A percentile compares a stretch with the other conserved stretches of the same genome.
Conservation (phyloP, 2,113 vertebrate species). For the Neogale vison region DNA sequence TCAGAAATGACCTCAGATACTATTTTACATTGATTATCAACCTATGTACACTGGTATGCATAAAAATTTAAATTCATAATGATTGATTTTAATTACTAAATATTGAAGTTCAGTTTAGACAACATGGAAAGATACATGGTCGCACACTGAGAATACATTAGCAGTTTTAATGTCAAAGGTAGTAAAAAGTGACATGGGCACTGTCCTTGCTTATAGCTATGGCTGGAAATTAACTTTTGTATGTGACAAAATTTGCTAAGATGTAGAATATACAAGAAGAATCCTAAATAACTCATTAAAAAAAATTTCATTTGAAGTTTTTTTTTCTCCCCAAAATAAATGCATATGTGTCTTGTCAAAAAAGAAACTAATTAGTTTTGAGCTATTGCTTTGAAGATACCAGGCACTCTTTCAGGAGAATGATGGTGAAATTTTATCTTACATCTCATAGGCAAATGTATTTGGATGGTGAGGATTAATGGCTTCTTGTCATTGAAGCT, state of each 20-base stretch:
- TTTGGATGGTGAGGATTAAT: neutral
- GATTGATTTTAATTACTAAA: neutral
- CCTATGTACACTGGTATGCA: neutral
- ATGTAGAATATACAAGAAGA: neutral
- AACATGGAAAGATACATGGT: neutral
- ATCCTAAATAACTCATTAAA: slow-evolving; percentile 21
- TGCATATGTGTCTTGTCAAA: slow-evolving; percentile 6
- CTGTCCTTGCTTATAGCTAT: neutral
- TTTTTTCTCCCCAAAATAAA: neutral
- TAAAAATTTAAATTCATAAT: neutral
- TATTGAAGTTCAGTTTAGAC: neutral
- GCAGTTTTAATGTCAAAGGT: neutral
- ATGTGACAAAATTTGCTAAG: neutral
- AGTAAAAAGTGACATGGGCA: neutral
- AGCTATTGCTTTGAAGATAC: slow-evolving; percentile 15
- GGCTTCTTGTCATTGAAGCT: neutral
- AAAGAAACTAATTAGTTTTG: slow-evolving; percentile 25
- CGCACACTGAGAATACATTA: neutral
- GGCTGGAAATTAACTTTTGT: neutral
- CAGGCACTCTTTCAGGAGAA: neutral
- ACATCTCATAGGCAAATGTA: slow-evolving; percentile 2
- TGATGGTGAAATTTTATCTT: neutral
- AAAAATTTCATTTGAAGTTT: slow-evolving; percentile 1
- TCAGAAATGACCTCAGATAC: neutral
- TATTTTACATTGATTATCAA: neutral